Percentiles rank a stretch among this genome's conserved stretches.
These are phyloP conservation scores for Heliconius eleuchia DNA, from an alignment of 1,140 invertebrate species.

Conservation along the genomic window DNA sequence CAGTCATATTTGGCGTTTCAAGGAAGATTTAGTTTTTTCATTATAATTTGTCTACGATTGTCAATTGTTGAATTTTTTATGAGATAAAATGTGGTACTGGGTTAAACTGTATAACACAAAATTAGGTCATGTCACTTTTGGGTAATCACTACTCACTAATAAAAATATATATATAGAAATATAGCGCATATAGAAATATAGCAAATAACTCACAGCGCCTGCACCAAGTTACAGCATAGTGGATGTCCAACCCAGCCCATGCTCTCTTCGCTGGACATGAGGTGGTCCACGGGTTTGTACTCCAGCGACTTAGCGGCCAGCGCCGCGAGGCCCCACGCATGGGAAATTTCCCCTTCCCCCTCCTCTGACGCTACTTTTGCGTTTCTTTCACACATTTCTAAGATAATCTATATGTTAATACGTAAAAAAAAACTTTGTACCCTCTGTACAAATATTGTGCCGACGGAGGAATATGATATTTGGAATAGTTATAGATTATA, in stretches of 20 bases:
- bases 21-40: no score
- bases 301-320: conserved; percentile 84
- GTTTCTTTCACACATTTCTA: conserved; percentile 91
- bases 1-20: no score
- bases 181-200: background rate
- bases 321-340: conserved; percentile 92
- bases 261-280: conserved; percentile 82
- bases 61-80: no score
- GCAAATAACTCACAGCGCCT: conserved; percentile 87
- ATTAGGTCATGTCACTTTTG: no score
- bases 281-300: conserved; percentile 57
- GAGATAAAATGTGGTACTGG: no score
- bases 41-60: no score
- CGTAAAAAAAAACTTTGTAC: background rate
- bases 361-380: conserved; percentile 87
- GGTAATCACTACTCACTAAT: no score
- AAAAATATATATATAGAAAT: no score
- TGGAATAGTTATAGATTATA: no score
- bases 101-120: no score
- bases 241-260: conserved; percentile 90
- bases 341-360: conserved; percentile 90
- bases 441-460: no score
- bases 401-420: conserved; percentile 8
- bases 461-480: no score
- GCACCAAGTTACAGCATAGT: conserved; percentile 91